Evolutionary conservation across 2,113 vertebrate genomes (phyloP), one percentile per base, ranked within the genome.

Genomic region (Nerophis ophidion): DNA sequence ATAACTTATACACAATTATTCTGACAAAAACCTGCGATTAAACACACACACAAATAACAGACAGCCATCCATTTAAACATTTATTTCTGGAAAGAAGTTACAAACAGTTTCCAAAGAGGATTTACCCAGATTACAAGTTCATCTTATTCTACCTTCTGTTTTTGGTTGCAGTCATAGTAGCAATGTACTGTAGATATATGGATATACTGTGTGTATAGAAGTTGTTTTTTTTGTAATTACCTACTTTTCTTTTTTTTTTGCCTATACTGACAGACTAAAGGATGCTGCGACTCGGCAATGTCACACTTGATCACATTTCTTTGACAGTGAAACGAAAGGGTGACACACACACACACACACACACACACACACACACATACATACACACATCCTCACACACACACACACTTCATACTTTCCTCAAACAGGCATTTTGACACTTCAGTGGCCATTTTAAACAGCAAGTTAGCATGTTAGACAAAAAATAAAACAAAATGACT

Each of bases 1-100:
- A n/a, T n/a, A n/a, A n/a, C n/a, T n/a, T n/a, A n/a, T n/a, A n/a
- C n/a, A n/a, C n/a, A n/a, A n/a, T 40, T 8, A 2, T 40, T 40
- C 38, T 40, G 11, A 42, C 8, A 10, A 42, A 10, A 42, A 3
- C 9, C 40, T 12, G 10, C 40, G 5, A 5, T 9, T 44, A 11
- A 5, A 48, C 15, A 48, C n/a, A 48, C 47, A 16, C 47, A 70
- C 42, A 46, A 4, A 35, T 4, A 57, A 15, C 15, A 72, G 61
- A 81, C 84, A 86, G 75, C 80, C 70, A 71, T 86, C 82, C 87
- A 87, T 84, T 87, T 85, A 85, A 91, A 91, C 88, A 87, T 90
- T 91, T 91, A 91, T 90, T 91, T 87, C 79, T 85, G 85, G 86
- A 88, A 89, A 90, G 85, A 82, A 87, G 82, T 89, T 89, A 91